These are phyloP conservation scores for Cataglyphis livida DNA, from an alignment of 2,888 invertebrate species.

Conservation along the genomic window DNA sequence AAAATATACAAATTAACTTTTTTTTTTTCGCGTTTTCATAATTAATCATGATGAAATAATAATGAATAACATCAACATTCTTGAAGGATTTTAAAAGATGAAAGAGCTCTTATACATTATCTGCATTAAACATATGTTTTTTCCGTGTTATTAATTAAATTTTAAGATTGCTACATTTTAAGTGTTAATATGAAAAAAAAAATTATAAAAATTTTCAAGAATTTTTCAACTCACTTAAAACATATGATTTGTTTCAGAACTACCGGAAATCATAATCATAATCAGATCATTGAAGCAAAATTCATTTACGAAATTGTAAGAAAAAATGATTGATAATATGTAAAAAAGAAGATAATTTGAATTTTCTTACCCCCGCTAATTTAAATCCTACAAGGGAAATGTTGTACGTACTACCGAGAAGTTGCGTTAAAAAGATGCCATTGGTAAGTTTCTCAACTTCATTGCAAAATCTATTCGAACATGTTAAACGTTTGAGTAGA, in stretches of 20 bases:
- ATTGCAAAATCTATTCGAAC: constrained; percentile 60
- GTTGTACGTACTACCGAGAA: constrained; percentile 72
- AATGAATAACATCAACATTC: background rate
- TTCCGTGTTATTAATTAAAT: background rate
- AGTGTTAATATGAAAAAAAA: background rate
- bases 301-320: background rate
- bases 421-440: constrained; percentile 66
- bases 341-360: background rate
- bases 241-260: background rate
- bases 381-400: constrained; percentile 74
- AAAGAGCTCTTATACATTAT: background rate
- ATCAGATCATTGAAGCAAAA: background rate
- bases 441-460: constrained; percentile 66
- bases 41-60: background rate
- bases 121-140: background rate
- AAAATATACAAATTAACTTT: background rate
- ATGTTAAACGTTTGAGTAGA: background rate
- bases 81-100: background rate
- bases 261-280: background rate
- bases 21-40: background rate
- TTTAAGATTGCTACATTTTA: background rate
- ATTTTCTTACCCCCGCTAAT: constrained; percentile 66
- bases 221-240: background rate
- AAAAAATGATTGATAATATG: background rate
- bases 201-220: background rate